Evolutionary conservation across 1,140 invertebrate genomes (phyloP).

Genomic region (Trypoxylus dichotomus): DNA sequence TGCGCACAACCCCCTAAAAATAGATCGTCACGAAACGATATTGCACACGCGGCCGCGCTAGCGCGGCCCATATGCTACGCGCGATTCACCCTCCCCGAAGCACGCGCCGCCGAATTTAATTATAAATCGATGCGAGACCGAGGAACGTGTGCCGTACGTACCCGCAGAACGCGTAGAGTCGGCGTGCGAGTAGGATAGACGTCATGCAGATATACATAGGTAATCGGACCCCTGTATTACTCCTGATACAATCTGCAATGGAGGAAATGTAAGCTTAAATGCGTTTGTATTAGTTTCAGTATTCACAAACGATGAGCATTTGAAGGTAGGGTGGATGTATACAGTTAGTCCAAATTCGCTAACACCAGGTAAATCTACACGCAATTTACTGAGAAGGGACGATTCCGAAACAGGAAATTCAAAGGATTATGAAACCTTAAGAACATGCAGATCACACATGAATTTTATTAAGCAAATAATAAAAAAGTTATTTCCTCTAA

Average conservation of each 20-base stretch:
- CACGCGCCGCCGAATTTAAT: conserved; percentile 31
- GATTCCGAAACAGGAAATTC: too few species aligned
- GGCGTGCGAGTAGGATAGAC: not conserved
- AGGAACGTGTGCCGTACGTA: not conserved
- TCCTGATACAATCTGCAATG: not conserved
- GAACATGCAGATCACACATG: too few species aligned
- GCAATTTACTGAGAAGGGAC: too few species aligned
- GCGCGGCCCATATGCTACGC: not conserved
- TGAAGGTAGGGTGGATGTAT: not conserved
- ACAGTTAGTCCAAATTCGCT: too few species aligned
- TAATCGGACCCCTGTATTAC: not conserved
- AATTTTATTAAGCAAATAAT: too few species aligned
- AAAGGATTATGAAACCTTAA: too few species aligned
- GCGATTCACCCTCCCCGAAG: not conserved
- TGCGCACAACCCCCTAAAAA: conserved; percentile 39
- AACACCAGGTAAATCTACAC: too few species aligned
- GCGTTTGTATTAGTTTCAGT: not conserved
- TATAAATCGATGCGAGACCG: conserved; percentile 27
- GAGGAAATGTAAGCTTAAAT: not conserved
- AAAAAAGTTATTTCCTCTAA: too few species aligned
- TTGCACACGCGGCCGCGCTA: not conserved
- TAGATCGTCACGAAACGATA: conserved; percentile 33
- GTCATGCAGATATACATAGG: not conserved
- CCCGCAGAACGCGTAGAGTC: not conserved
- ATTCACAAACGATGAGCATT: not conserved